Percentiles rank a stretch among this genome's conserved stretches.
These are phyloP conservation scores for Limnephilus auricula DNA, from an alignment of 2,888 invertebrate genomes.

Conservation along the genomic window DNA sequence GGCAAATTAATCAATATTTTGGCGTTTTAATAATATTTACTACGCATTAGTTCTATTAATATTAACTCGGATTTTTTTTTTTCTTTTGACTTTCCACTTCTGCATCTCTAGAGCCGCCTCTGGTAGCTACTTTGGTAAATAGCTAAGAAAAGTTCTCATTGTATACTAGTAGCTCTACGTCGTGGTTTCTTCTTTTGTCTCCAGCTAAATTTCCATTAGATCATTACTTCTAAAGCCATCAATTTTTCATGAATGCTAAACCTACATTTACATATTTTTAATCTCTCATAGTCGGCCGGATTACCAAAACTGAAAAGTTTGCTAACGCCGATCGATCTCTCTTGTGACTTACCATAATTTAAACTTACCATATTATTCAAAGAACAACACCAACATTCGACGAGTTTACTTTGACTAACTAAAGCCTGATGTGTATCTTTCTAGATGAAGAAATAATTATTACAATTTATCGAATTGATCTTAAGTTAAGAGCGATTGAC, in stretches of 20 bases:
- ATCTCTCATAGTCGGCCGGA: not conserved
- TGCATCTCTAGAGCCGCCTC: no score
- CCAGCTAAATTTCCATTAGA: not conserved
- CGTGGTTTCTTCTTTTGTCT: not conserved
- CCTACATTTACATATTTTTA: not conserved
- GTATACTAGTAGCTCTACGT: not conserved
- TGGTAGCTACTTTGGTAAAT: no score
- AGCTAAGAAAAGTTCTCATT: no score
- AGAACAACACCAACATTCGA: not conserved
- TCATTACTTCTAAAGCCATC: not conserved
- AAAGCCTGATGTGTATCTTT: not conserved
- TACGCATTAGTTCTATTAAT: no score
- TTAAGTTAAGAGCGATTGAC: not conserved
- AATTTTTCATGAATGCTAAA: not conserved
- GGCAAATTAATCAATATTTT: no score
- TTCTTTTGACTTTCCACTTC: no score
- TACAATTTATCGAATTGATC: not conserved
- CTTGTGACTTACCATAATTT: not conserved
- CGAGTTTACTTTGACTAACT: not conserved
- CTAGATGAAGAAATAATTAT: not conserved
- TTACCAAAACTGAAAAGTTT: not conserved
- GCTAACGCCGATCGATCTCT: not conserved
- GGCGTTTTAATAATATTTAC: no score
- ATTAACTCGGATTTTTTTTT: no score
- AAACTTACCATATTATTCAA: not conserved